phyloP scores from a whole-genome alignment of 2,888 invertebrate genomes.

The Machimus rusticus region DNA sequence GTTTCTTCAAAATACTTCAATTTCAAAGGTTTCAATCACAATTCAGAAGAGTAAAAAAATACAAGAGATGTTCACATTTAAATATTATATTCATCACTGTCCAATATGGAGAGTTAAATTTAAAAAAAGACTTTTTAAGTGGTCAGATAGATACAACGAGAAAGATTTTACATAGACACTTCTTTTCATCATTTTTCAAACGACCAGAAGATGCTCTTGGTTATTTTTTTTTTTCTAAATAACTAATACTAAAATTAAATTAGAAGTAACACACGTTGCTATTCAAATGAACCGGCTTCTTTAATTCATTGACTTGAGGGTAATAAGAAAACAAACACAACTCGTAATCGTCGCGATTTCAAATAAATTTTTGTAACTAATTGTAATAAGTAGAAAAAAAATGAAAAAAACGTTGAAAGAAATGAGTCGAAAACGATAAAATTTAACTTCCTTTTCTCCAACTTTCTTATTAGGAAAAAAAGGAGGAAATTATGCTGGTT shows the following conservation, averaged over 20 bases:
- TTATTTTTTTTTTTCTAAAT: neutral
- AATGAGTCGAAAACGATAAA: neutral
- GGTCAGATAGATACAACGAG: slow-evolving; percentile 11
- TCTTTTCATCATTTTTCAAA: slow-evolving; percentile 8
- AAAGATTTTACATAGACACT: neutral
- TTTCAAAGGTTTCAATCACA: neutral
- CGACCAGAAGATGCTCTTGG: neutral
- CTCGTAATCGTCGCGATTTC: neutral
- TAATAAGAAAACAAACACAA: neutral
- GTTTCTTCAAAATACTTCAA: neutral
- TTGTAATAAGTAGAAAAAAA: neutral
- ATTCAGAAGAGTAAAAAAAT: neutral
- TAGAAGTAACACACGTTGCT: neutral
- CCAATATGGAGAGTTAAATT: slow-evolving; percentile 24
- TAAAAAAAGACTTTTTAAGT: slow-evolving; percentile 1
- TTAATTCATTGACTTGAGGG: slow-evolving; percentile 9
- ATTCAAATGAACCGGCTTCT: slow-evolving; percentile 13
- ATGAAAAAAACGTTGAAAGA: slow-evolving; percentile 6
- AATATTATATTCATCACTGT: slow-evolving; percentile 18
- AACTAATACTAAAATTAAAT: slow-evolving; percentile 6
- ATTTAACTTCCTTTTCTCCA: neutral
- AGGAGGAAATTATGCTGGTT: slow-evolving; percentile 44
- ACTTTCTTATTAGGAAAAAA: neutral
- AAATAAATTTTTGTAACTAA: neutral
- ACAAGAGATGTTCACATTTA: neutral